Conservation (phyloP, 2,888 invertebrate species). For the Dryobota labecula region DNA sequence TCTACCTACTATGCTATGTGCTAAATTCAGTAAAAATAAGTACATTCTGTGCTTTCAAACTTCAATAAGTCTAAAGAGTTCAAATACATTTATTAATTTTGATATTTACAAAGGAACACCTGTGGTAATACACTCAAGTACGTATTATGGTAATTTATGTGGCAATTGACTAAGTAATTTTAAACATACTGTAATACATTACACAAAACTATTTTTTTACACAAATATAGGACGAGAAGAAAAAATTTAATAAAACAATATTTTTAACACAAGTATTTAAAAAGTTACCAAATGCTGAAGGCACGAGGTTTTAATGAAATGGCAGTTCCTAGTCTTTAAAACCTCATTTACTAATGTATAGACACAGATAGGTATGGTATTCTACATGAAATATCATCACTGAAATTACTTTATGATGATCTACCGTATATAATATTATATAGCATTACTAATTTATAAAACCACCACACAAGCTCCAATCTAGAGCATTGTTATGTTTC, state of each 20-base stretch:
- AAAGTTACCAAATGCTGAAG: conserved; percentile 34
- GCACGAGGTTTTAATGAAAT: conserved; percentile 19
- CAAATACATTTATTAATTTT: conserved; percentile 48
- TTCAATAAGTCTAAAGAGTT: conserved; percentile 42
- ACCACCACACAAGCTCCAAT: conserved; percentile 49
- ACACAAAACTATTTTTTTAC: conserved; percentile 14
- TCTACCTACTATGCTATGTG: conserved; percentile 69
- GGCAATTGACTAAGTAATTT: conserved; percentile 54
- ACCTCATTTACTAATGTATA: conserved; percentile 10
- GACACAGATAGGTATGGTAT: conserved; percentile 30
- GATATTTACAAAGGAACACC: conserved; percentile 61
- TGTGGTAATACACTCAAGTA: conserved; percentile 46
- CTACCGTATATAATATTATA: conserved; percentile 38
- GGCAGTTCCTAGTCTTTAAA: conserved; percentile 6
- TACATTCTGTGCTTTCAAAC: conserved; percentile 68
- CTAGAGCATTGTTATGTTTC: conserved; percentile 56
- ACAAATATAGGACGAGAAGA: neutral
- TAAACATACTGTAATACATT: conserved; percentile 29
- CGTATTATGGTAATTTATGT: conserved; percentile 34
- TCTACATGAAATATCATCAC: conserved; percentile 32
- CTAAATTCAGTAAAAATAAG: conserved; percentile 66
- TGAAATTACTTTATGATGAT: conserved; percentile 33
- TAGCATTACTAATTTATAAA: conserved; percentile 50
- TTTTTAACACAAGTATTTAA: conserved; percentile 22
- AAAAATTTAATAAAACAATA: conserved; percentile 2